Percentiles rank a stretch among this genome's conserved stretches.
Conservation (phyloP, 2,888 invertebrate species). For the Teleogryllus oceanicus region DNA sequence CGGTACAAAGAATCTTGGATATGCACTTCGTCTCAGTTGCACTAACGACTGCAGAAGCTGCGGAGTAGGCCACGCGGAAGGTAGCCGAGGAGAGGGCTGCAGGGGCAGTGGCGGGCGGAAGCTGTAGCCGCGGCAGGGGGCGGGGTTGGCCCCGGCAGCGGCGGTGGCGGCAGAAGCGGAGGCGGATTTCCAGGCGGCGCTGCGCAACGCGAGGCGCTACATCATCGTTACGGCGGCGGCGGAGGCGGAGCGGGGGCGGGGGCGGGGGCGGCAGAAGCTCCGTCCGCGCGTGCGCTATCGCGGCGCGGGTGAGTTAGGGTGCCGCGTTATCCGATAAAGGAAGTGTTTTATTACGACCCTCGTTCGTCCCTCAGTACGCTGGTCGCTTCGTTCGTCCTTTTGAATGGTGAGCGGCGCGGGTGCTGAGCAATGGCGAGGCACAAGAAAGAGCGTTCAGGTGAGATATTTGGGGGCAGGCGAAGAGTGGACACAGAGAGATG, state of each 20-base stretch:
- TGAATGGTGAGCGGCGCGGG: too few relatives aligned
- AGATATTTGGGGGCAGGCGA: too few relatives aligned
- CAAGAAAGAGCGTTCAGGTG: too few relatives aligned
- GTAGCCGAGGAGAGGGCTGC: background rate
- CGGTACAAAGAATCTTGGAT: too few relatives aligned
- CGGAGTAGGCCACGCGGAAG: too few relatives aligned
- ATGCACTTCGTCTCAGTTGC: too few relatives aligned
- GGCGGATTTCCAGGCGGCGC: background rate
- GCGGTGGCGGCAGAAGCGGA: background rate
- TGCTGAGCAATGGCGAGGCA: too few relatives aligned
- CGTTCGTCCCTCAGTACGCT: background rate
- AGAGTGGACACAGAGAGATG: too few relatives aligned
- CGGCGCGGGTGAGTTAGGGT: background rate
- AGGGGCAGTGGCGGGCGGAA: background rate
- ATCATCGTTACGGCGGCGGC: background rate
- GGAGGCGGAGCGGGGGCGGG: background rate
- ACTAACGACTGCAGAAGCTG: too few relatives aligned
- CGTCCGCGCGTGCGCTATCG: background rate
- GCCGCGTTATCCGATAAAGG: slow-evolving; percentile 1
- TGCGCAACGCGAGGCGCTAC: background rate
- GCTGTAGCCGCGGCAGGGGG: background rate
- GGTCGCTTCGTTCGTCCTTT: background rate
- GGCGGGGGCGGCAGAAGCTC: background rate
- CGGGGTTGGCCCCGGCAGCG: background rate
- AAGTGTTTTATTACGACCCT: slow-evolving; percentile 18